Evolutionary conservation across 2,797 vertebrate genomes (phyloP), one percentile per base, ranked within the genome.

Genomic region (Dendrocincla fuliginosa): DNA sequence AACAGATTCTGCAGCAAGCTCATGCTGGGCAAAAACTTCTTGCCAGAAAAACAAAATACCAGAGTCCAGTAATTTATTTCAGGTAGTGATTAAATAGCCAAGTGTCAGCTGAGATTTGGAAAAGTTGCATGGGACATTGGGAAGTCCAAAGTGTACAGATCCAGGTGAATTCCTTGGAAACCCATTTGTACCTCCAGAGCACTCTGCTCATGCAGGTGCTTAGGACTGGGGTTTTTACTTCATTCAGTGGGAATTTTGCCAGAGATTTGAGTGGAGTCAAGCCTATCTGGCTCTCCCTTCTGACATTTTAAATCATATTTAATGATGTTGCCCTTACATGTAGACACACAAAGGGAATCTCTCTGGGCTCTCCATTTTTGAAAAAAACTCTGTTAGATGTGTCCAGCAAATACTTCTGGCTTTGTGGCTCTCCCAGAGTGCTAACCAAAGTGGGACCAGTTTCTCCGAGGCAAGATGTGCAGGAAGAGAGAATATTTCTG

Each of bases 161-260:
- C 14, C 32, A 67, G 25, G 33, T 28, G 74, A 73, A 46, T 76
- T 87, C 84, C 55, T 70, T 28, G 13, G 74, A 78, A 91, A 84
- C 11, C 2, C 0, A 0, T 55, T 68, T 52, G 35, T 41, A 35
- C 39, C 32, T 50, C 42, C 0, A 1, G 39, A 70, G 30, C 13
- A 6, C 52, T 53, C 25, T 30, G 39, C 49, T 90, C 1, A 1
- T n/a, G 52, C 2, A 7, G 41, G 50, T 6, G 3, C 11, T 69
- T 69, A 25, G 44, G 33, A 24, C 32, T 11, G 41, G 50, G 30
- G 32, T 5, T 73, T 88, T 82, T 28, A 23, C 19, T 73, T 16
- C 35, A 8, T 33, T 82, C n/a, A 10, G 32, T 18, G 33, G 74
- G 77, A 90, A 69, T 90, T 93, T 84, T 52, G 25, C 41, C 82